Percentiles rank a stretch among this genome's conserved stretches.
Evolutionary conservation across 2,888 invertebrate species (phyloP).

Genomic region (Andrena marginata): DNA sequence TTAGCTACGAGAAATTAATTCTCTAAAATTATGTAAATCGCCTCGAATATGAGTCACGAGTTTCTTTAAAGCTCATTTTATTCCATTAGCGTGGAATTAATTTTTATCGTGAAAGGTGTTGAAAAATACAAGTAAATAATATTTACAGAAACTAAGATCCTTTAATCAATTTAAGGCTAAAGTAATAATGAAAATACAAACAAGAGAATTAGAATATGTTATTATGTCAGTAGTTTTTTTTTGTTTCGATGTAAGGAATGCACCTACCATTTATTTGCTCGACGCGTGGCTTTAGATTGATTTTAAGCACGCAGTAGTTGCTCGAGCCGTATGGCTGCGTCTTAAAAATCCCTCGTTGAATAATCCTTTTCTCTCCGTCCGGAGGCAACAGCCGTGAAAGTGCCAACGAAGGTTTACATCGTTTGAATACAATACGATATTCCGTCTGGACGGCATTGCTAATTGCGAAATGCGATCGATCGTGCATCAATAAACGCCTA

Average conservation of each 20-base stretch:
- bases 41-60: no score
- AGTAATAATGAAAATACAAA: not conserved
- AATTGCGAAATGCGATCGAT: slow-evolving; percentile 74
- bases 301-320: slow-evolving; percentile 29
- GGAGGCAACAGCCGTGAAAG: slow-evolving; percentile 50
- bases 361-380: slow-evolving; percentile 17
- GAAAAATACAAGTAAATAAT: not conserved
- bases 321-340: slow-evolving; percentile 22
- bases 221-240: not conserved
- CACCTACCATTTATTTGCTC: not conserved
- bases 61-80: no score
- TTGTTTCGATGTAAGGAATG: not conserved
- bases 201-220: not conserved
- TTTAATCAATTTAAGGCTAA: not conserved
- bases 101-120: not conserved
- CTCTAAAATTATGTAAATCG: no score
- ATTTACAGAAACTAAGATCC: not conserved
- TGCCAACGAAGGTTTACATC: slow-evolving; percentile 51
- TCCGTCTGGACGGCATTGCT: slow-evolving; percentile 69
- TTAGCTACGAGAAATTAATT: no score
- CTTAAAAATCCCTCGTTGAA: slow-evolving; percentile 27
- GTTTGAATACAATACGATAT: slow-evolving; percentile 78
- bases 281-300: slow-evolving; percentile 15
- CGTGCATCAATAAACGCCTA: slow-evolving; percentile 47
- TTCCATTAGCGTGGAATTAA: no score